Conservation (phyloP, 2,888 invertebrate species). For the Platyscelio sp. region DNA sequence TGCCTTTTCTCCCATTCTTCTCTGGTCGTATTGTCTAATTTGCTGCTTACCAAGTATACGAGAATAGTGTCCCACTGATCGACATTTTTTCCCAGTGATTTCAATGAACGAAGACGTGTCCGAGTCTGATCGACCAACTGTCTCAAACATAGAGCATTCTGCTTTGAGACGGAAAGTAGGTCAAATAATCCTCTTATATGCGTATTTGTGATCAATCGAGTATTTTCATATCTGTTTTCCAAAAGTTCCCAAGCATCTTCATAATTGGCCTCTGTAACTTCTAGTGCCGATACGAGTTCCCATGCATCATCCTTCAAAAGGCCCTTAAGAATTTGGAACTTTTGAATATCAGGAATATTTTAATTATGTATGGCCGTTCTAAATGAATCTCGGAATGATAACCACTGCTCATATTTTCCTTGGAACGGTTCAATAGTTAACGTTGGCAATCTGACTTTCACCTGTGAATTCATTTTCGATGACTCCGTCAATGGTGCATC, state of each 20-base stretch:
- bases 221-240: slow-evolving; percentile 19
- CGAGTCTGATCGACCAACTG: slow-evolving; percentile 18
- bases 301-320: not conserved
- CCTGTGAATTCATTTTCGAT: not conserved
- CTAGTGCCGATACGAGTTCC: not conserved
- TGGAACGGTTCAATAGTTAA: slow-evolving; percentile 9
- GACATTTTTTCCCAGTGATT: not conserved
- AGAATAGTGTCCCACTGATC: slow-evolving; percentile 14
- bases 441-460: not conserved
- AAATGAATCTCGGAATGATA: slow-evolving; percentile 19
- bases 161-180: not conserved
- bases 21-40: not conserved
- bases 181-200: slow-evolving; percentile 16
- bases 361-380: not conserved
- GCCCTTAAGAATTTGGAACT: slow-evolving; percentile 22
- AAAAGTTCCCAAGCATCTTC: slow-evolving; percentile 5
- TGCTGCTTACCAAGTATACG: not conserved
- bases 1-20: slow-evolving; percentile 15
- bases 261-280: not conserved
- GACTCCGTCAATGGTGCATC: too few relatives aligned
- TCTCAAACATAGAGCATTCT: not conserved
- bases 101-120: not conserved
- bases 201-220: slow-evolving; percentile 11
- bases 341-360: slow-evolving; percentile 19
- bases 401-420: slow-evolving; percentile 28